Evolutionary conservation across 2,888 invertebrate genomes (phyloP), one percentile per base, ranked within the genome.

Genomic region (Ernsta delagoae): DNA sequence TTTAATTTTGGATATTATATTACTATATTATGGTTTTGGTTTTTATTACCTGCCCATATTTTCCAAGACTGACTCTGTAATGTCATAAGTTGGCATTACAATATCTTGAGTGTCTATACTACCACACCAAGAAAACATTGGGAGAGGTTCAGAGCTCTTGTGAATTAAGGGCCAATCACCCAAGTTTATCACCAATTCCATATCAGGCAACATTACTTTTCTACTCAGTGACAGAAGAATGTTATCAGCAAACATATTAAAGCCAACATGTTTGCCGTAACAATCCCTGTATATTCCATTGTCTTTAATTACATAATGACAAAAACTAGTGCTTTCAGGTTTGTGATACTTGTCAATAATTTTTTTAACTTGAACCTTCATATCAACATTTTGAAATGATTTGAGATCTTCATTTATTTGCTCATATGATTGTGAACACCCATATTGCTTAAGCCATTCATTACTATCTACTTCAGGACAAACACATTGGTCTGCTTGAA

Each of bases 51-150:
- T 96, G 79, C 98, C 98, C 98, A 99, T 98, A 89, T 97, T 97
- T 92, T 99, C 98, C 72, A 99, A 86, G 1, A 98, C 96, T 11
- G 99, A 96, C 90, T 98, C 97, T 0, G 98, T 98, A 59, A 99
- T 94, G 84, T 99, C 99, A 88, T 99, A 99, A 0, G 99, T 99
- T 6, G 99, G 99, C 94, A 99, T 94, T 39, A 98, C 95, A 83
- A 99, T 98, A 86, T 99, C 99, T 77, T 94, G 92, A 5, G 97
- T 96, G 70, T 97, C 96, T 70, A 95, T 94, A 73, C 98, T 98
- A 1, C 98, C 98, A 88, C 99, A 99, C 99, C 99, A 99, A 12
- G 99, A 99, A 83, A 99, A 97, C 72, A 99, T 95, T 1, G 99
- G 98, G 73, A 96, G 94, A 9, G 94, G 93, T 11, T 94, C 92